phyloP scores from a whole-genome alignment of 2,797 vertebrate species.

The Acropternis orthonyx region DNA sequence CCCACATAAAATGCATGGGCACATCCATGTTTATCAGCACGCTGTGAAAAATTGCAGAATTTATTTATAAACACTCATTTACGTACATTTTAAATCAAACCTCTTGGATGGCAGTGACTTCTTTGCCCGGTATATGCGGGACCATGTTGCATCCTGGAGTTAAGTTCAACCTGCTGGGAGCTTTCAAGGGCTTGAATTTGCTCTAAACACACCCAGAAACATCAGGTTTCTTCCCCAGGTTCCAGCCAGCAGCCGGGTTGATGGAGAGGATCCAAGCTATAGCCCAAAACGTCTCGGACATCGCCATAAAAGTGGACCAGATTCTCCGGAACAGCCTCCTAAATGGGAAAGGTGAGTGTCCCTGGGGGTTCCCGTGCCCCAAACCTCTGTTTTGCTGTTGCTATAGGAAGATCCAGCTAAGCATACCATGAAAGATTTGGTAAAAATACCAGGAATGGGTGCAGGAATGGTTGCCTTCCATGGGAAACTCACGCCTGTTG shows the following conservation, averaged over 20 bases:
- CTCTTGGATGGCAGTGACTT: background rate
- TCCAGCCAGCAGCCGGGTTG: constrained; percentile 82
- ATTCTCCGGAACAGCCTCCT: constrained; percentile 89
- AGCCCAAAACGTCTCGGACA: constrained; percentile 96
- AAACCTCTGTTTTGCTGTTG: background rate
- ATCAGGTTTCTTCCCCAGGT: constrained; percentile 69
- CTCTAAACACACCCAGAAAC: background rate
- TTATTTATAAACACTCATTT: background rate
- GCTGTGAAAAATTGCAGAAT: background rate
- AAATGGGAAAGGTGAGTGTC: constrained; percentile 83
- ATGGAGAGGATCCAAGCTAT: constrained; percentile 97
- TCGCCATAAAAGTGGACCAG: constrained; percentile 92
- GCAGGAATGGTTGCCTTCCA: background rate
- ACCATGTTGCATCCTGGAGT: background rate
- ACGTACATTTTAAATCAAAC: background rate
- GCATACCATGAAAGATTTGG: background rate
- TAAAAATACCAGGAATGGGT: background rate
- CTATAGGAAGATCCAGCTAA: background rate
- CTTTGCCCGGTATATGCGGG: background rate
- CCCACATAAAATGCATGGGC: background rate
- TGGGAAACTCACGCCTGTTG: background rate
- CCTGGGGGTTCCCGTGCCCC: fast-evolving
- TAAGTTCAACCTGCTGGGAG: background rate
- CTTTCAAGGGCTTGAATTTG: background rate
- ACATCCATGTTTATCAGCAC: background rate